Evolutionary conservation across 2,113 vertebrate genomes (phyloP), one percentile per base, ranked within the genome.

Genomic region (Brienomyrus brachyistius): DNA sequence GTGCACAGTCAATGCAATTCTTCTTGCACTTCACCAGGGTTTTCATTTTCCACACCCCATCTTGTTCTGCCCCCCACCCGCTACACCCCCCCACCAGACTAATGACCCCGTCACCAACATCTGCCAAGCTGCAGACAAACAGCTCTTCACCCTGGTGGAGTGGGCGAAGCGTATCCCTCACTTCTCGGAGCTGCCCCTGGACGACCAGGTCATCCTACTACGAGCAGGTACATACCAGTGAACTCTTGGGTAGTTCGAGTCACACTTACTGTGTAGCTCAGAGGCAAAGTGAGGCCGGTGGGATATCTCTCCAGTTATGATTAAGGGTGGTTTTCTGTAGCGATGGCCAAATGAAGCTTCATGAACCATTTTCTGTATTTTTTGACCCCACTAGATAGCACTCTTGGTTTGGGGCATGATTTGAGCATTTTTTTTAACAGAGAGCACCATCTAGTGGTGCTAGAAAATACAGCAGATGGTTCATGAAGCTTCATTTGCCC

Each of bases 51-150:
- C 52, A 54, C 52, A 5, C 52, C 52, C 4, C 52, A 21, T 5
- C 52, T 21, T 54, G 52, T 54, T 54, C 52, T 86, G 7, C 51
- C 47, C 17, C n/a, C 85, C 50, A 40, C 10, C 10, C 19, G 23
- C 47, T 2, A 40, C 35, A 40, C 2, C 4, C 10, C 31, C 50
- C 86, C 10, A 23, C 54, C 21, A 97, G 96, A 96, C 95, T 0
- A 97, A 96, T 0, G 96, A 97, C 91, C 96, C 96, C 0, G 96
- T 97, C 89, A 97, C 96, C 90, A 97, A 97, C 90, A 97, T 97
- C 86, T 97, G 96, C 91, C 96, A 97, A 0, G 96, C 96, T 0
- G 96, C 96, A 0, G 96, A 97, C 89, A 97, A 97, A 90, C 96
- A 97, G 92, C 96, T 97, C 17, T 97, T 97, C 92, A 97, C 96